A percentile compares a stretch with the other conserved stretches of the same genome.
Conservation (phyloP, 2,113 vertebrate species). For the Anser brachyrhynchus region DNA sequence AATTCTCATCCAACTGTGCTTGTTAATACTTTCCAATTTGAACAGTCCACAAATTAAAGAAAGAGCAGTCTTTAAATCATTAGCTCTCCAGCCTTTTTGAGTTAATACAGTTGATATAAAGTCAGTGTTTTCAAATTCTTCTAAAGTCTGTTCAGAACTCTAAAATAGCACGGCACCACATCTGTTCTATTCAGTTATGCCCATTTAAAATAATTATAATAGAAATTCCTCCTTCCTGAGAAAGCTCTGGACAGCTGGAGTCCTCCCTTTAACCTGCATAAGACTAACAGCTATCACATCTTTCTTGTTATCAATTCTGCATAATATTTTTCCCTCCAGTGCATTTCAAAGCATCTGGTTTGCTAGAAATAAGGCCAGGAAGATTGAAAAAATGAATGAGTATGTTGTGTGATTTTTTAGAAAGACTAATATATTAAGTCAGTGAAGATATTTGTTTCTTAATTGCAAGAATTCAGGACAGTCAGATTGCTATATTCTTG, state of each 20-base stretch:
- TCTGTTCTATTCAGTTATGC: neutral
- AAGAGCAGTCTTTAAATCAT: neutral
- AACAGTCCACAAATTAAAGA: neutral
- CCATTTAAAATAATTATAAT: conserved; percentile 1
- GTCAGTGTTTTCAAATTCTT: neutral
- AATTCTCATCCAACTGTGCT: neutral
- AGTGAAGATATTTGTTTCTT: neutral
- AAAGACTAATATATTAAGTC: neutral
- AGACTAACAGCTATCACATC: neutral
- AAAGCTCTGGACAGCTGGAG: neutral
- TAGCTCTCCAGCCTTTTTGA: neutral
- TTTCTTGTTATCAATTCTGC: neutral
- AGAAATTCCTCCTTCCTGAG: neutral
- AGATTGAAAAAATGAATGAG: neutral
- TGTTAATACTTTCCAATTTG: neutral
- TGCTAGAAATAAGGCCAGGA: neutral
- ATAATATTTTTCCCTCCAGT: neutral
- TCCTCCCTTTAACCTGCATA: neutral
- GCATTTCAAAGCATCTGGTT: neutral
- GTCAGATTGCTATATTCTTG: neutral
- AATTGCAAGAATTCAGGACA: neutral
- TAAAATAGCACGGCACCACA: neutral
- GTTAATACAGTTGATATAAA: neutral
- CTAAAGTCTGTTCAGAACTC: neutral
- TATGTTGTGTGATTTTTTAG: neutral